These are phyloP conservation scores for Poeciliopsis retropinna DNA, from an alignment of 2,113 vertebrate genomes.

Conservation along the genomic window DNA sequence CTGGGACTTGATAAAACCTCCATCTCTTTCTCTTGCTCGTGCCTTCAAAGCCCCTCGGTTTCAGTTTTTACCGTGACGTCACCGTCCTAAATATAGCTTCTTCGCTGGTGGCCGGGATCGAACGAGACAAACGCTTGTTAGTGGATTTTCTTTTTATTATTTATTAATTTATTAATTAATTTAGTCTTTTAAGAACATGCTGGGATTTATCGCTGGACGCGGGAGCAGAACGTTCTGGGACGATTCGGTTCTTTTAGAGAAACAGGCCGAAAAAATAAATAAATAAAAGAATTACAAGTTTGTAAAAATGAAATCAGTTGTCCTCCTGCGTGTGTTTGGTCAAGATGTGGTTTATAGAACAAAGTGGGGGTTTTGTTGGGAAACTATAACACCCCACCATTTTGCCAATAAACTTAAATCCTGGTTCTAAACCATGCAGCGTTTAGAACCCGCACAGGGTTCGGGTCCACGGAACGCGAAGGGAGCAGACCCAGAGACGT, in stretches of 20 bases:
- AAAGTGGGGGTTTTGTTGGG: background rate
- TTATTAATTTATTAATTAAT: too few relatives aligned
- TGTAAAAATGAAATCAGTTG: background rate
- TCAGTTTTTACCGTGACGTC: slow-evolving; percentile 45
- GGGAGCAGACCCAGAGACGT: background rate
- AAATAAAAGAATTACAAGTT: background rate
- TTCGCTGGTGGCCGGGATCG: slow-evolving; percentile 5
- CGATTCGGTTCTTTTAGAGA: background rate
- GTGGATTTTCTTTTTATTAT: background rate
- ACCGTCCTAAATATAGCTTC: slow-evolving; percentile 45
- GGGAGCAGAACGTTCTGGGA: background rate
- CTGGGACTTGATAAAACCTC: slow-evolving; percentile 6
- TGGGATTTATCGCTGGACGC: slow-evolving; percentile 16
- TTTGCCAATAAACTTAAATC: slow-evolving; percentile 17
- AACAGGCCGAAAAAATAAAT: background rate
- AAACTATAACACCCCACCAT: background rate
- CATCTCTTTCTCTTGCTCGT: slow-evolving; percentile 11
- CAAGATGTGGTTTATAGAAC: slow-evolving; percentile 1
- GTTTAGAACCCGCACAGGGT: background rate
- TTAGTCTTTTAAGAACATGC: slow-evolving; percentile 23
- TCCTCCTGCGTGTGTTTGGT: background rate
- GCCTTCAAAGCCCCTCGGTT: slow-evolving; percentile 35
- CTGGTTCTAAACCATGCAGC: background rate
- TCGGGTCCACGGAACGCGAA: background rate
- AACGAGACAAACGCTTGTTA: slow-evolving; percentile 22